A percentile compares a stretch with the other conserved stretches of the same genome.
These are phyloP conservation scores for Ommatoiulus sabulosus DNA, from an alignment of 2,888 invertebrate genomes.

Conservation along the genomic window DNA sequence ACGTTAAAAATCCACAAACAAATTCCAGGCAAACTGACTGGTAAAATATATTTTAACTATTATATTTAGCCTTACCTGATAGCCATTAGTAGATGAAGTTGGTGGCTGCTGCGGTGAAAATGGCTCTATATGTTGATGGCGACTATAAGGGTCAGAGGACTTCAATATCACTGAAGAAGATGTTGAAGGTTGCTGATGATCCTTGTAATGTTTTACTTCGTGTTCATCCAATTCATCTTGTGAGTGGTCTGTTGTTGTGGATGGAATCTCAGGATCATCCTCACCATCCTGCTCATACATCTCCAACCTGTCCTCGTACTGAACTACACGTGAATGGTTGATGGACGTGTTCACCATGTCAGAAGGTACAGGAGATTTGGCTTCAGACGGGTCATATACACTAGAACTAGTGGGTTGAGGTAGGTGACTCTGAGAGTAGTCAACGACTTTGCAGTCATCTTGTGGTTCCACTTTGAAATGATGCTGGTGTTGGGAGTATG, in stretches of 20 bases:
- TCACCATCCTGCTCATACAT: conserved; percentile 35
- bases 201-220: conserved; percentile 25
- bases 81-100: conserved; percentile 50
- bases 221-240: conserved; percentile 6
- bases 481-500: background rate
- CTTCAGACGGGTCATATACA: background rate
- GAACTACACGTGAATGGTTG: background rate
- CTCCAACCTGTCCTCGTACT: conserved; percentile 31
- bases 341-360: background rate
- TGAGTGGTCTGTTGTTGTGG: conserved; percentile 49
- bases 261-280: conserved; percentile 49
- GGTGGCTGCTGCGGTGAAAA: conserved; percentile 54
- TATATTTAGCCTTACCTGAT: background rate
- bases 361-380: background rate
- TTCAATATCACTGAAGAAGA: conserved; percentile 37
- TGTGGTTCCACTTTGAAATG: conserved; percentile 46
- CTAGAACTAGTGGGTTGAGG: conserved; percentile 42
- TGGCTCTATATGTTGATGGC: background rate
- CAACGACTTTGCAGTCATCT: conserved; percentile 24
- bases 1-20: too few relatives aligned
- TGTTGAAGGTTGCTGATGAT: conserved; percentile 29
- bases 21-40: too few relatives aligned
- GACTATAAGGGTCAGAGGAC: conserved; percentile 29
- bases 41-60: too few relatives aligned
- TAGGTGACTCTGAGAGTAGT: conserved; percentile 46